Base-by-base conservation (phyloP, 2,113 vertebrate genomes). In the Esox niger region DNA sequence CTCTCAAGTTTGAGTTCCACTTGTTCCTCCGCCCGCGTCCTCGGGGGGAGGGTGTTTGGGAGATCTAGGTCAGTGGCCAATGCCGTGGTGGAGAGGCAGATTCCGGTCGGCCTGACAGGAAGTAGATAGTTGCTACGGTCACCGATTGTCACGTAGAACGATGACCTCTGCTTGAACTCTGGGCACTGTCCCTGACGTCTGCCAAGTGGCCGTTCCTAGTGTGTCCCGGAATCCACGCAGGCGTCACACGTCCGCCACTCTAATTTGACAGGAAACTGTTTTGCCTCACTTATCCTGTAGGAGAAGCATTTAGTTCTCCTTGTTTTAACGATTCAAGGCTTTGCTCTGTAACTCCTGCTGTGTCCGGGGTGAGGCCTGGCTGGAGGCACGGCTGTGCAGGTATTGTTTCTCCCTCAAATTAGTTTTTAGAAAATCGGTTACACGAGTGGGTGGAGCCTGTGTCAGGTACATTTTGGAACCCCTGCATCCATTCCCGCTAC, bases 1-100 rank as follows among this genome's bases (percentile, higher is more conserved):
- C 70, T 68, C 56, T 58, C 38, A 69, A 79, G 78, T 56, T 64
- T 56, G 11, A 49, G 63, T 4, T 33, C 32, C 2, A 33, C 32
- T 33, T 4, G 71, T 76, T 79, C 59, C 73, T 68, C 10, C 29
- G 33, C 21, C 61, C 29, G 23, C 1, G n/a, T 76, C 80, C 71
- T 73, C 62, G 21, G 73, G 81, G 82, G 74, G 33, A 11, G 11
- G 35, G 35, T 5, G 11, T 7, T 15, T 52, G 35, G 26, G 62
- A 67, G 73, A 88, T 89, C 75, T 81, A 82, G 85, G 84, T 68
- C 86, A 83, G 61, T 30, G 49, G 11, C 31, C 20, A 23, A 43
- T 43, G 11, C 38, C 13, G 38, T 43, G 0, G 52, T 31, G 79
- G 35, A 11, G 57, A 54, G 21, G 79, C 77, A 23, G 61, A 84